Percentiles rank a stretch among this genome's conserved stretches.
Conservation (phyloP, 2,113 vertebrate species). For the Arvicanthis niloticus region DNA sequence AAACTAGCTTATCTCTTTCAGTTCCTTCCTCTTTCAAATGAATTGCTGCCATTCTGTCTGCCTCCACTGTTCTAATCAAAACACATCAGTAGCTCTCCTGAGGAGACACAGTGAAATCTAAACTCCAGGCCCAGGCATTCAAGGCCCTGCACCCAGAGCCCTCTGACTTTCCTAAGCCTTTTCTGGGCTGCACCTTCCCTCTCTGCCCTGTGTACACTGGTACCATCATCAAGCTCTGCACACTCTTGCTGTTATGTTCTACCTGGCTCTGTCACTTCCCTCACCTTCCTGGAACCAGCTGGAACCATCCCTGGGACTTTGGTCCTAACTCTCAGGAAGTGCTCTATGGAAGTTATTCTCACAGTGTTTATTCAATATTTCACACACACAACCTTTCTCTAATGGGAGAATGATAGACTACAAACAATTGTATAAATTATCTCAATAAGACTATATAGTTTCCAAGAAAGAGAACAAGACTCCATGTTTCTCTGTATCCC, state of each 20-base stretch:
- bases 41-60: not conserved
- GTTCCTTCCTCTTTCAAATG: not conserved
- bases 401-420: not conserved
- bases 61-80: conserved; percentile 6
- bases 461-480: conserved; percentile 52
- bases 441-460: conserved; percentile 25
- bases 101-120: not conserved
- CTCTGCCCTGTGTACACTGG: not conserved
- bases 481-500: not conserved
- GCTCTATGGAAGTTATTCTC: conserved; percentile 29
- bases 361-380: conserved; percentile 17
- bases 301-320: not conserved
- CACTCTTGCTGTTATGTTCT: not conserved
- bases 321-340: not conserved
- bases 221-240: not conserved
- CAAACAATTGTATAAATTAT: not conserved
- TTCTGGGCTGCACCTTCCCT: not conserved
- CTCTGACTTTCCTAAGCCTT: conserved; percentile 46
- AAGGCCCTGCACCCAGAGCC: conserved; percentile 15
- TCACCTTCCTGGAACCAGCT: not conserved
- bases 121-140: conserved; percentile 47
- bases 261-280: not conserved
- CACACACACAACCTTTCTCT: not conserved
- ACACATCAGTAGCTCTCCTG: not conserved
- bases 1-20: conserved; percentile 41